Evolutionary conservation across 2,113 vertebrate genomes (phyloP).

Genomic region (Lagopus muta): DNA sequence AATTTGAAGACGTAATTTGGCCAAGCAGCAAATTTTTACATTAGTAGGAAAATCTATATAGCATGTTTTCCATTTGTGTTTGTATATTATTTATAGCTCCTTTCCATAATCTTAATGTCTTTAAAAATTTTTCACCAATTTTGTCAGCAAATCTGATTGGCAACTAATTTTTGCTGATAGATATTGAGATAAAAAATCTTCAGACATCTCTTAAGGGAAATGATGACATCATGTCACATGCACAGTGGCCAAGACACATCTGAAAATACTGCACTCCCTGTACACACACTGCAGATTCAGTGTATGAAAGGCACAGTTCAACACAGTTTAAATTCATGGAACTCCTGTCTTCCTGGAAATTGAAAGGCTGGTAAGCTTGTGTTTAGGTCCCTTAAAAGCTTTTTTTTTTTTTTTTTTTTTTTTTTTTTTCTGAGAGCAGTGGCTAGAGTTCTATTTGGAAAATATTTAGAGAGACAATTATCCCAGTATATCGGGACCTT

Average conservation of each 20-base stretch:
- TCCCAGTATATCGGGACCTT: accelerated
- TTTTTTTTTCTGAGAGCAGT: not conserved
- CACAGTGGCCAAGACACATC: not conserved
- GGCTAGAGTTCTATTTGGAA: not conserved
- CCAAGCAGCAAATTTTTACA: not conserved
- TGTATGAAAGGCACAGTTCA: not conserved
- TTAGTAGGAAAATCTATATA: not conserved
- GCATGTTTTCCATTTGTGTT: not conserved
- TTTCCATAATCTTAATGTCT: not conserved
- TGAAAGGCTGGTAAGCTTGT: not conserved
- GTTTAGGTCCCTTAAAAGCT: not conserved
- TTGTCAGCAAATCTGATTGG: not conserved
- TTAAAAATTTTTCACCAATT: not conserved
- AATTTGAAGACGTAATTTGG: not conserved
- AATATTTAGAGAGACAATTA: not conserved
- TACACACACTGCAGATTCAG: not conserved
- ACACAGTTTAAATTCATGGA: not conserved
- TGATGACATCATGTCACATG: not conserved
- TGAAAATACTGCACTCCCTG: not conserved
- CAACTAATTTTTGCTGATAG: not conserved
- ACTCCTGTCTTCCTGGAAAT: not conserved
- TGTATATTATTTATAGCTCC: not conserved
- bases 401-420: not conserved
- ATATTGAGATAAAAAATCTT: not conserved
- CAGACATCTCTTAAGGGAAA: not conserved